Percentiles rank a stretch among this genome's conserved stretches.
Conservation (phyloP, 1,140 invertebrate species). For the Delia radicum region DNA sequence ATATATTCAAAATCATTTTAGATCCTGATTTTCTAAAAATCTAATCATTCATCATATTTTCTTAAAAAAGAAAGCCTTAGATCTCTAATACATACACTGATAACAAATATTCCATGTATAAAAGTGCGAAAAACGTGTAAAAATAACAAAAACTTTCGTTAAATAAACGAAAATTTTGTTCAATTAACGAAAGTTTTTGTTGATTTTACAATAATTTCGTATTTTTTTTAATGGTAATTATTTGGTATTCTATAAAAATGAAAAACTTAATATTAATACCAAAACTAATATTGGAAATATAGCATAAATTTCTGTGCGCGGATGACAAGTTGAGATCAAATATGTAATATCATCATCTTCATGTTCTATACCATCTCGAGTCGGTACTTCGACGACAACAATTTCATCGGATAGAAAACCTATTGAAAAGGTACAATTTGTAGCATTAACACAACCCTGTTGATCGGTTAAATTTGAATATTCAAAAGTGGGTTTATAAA, state of each 20-base stretch:
- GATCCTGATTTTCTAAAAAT: too few species aligned
- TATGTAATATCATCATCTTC: slow-evolving; percentile 70
- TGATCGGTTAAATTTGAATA: slow-evolving; percentile 69
- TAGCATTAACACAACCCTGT: slow-evolving; percentile 71
- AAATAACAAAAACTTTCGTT: too few species aligned
- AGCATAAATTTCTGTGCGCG: slow-evolving; percentile 73
- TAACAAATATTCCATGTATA: too few species aligned
- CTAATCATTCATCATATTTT: too few species aligned
- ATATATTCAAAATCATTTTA: too few species aligned
- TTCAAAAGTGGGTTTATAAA: slow-evolving; percentile 78
- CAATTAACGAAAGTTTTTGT: too few species aligned
- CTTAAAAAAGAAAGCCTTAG: too few species aligned
- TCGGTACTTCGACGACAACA: slow-evolving; percentile 79
- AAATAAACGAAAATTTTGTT: too few species aligned
- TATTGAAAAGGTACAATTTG: slow-evolving; percentile 71
- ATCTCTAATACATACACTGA: too few species aligned
- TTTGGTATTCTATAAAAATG: slow-evolving; percentile 67
- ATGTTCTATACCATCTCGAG: slow-evolving; percentile 73
- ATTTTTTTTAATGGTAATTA: too few species aligned
- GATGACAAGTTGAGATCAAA: slow-evolving; percentile 73
- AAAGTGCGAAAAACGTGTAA: too few species aligned
- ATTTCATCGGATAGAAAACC: slow-evolving; percentile 70
- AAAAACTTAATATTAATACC: slow-evolving; percentile 72
- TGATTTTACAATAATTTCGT: too few species aligned
- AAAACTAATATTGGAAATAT: slow-evolving; percentile 75